Evolutionary conservation across 2,797 vertebrate genomes (phyloP), one percentile per base, ranked within the genome.

Genomic region (Spinus olivaceus): DNA sequence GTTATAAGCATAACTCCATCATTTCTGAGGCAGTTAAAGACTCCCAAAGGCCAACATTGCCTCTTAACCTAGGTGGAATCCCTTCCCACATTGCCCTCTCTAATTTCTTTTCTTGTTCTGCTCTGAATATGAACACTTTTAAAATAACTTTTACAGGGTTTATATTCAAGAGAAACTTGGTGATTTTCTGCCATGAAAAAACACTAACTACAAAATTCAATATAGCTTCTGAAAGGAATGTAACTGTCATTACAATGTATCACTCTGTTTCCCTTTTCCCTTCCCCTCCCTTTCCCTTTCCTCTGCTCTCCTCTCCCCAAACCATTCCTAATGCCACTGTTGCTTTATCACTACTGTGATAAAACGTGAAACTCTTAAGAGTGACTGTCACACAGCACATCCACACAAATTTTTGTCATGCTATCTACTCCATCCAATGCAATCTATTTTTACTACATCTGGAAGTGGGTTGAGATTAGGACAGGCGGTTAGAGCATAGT

Each of bases 321-420:
- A 79, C 20, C 35, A 19, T 69, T 90, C 80, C 54, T 54, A 60
- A 77, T 25, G 32, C 28, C 21, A 6, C 47, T 73, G 12, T 50
- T 72, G n/a, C 35, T 91, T 95, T 95, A 78, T 22, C 44, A 47
- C 23, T 53, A 37, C 59, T 33, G 19, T 71, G 37, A 25, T n/a
- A 44, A 79, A 44, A 49, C 28, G 16, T 27, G n/a, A 33, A 10
- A 71, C 23, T 33, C 23, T 78, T 79, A 25, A 54, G 50, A 56
- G 23, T 50, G 56, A 35, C 44, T 22, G 46, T 60, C 69, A 49
- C 42, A 41, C 13, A 82, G 69, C 21, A 73, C 27, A 71, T 35
- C 39, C 60, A 80, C 42, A 32, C 21, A 54, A 47, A 22, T 25
- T 86, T 80, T 57, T 77, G 10, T 35, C 8, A 0, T 60, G n/a